These are phyloP conservation scores for Eumacrocentrus americanus DNA, from an alignment of 2,888 invertebrate genomes.

Conservation along the genomic window DNA sequence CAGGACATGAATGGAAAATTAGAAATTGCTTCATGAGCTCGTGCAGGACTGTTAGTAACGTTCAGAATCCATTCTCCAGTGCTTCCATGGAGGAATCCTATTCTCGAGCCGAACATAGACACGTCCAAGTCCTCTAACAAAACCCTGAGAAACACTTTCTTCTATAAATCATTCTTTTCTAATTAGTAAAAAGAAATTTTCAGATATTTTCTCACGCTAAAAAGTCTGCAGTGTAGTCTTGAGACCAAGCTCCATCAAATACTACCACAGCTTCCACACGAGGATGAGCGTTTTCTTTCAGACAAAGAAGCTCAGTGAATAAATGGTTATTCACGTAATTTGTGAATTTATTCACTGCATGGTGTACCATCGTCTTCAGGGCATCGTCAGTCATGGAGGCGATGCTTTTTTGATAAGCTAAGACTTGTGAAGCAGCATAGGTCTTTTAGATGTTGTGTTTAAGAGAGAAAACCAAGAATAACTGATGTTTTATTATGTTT, in stretches of 20 bases:
- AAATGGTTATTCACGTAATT: conserved; percentile 43
- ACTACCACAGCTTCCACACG: conserved; percentile 45
- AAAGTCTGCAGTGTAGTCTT: conserved; percentile 42
- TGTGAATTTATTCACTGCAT: conserved; percentile 44
- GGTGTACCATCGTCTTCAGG: conserved; percentile 40
- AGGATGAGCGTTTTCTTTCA: conserved; percentile 28
- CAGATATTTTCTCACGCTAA: conserved; percentile 38
- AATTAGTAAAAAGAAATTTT: neutral
- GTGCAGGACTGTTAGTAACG: conserved; percentile 66
- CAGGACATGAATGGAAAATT: conserved; percentile 41
- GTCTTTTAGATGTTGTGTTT: conserved; percentile 37
- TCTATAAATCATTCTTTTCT: neutral
- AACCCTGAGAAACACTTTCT: conserved; percentile 60
- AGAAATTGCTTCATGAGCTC: conserved; percentile 50
- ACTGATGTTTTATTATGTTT: neutral
- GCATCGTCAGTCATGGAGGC: conserved; percentile 46
- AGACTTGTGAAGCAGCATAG: conserved; percentile 45
- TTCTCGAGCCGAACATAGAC: conserved; percentile 66
- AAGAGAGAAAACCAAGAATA: neutral
- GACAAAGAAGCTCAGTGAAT: conserved; percentile 43
- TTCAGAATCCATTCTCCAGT: conserved; percentile 69
- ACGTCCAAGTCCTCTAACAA: conserved; percentile 68
- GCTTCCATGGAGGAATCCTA: conserved; percentile 70
- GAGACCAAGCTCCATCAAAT: conserved; percentile 49
- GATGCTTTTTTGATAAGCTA: conserved; percentile 46